These are phyloP conservation scores for Cataglyphis rosenhaueri DNA, from an alignment of 2,888 invertebrate genomes.

Conservation along the genomic window DNA sequence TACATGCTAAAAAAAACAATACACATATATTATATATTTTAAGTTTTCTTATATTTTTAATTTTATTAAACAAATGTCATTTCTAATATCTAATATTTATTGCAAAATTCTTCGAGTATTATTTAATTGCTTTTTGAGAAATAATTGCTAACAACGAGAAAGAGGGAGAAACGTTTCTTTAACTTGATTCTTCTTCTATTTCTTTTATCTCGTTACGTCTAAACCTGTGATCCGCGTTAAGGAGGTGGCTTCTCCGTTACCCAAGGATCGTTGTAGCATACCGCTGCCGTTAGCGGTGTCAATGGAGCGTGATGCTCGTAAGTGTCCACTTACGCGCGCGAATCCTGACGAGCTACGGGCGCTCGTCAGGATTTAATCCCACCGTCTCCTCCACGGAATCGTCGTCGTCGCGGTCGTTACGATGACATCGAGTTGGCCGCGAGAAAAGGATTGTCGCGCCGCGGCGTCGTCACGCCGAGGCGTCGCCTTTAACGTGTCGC, in stretches of 20 bases:
- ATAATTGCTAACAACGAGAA: slow-evolving; percentile 6
- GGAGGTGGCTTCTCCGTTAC: neutral
- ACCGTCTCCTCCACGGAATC: slow-evolving; percentile 25
- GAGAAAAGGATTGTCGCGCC: slow-evolving; percentile 15
- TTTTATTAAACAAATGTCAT: neutral
- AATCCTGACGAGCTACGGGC: slow-evolving; percentile 64
- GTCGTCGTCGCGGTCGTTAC: slow-evolving; percentile 59
- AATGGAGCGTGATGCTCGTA: slow-evolving; percentile 67
- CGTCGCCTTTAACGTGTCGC: slow-evolving; percentile 80
- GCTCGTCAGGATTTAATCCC: slow-evolving; percentile 64
- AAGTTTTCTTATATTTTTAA: neutral
- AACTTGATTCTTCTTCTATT: neutral
- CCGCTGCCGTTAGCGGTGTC: slow-evolving; percentile 56
- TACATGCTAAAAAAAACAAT: neutral
- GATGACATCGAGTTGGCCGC: slow-evolving; percentile 24
- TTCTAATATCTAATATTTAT: neutral
- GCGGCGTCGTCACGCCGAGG: slow-evolving; percentile 71
- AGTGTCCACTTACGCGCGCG: slow-evolving; percentile 68
- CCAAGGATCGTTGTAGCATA: slow-evolving; percentile 40
- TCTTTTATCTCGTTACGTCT: slow-evolving; percentile 6
- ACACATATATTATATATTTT: neutral
- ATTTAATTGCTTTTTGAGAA: neutral
- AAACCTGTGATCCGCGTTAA: slow-evolving; percentile 12
- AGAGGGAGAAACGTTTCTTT: neutral
- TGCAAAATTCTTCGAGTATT: neutral